Percentiles rank a stretch among this genome's conserved stretches.
Conservation (phyloP, 2,113 vertebrate genomes). For the Calyptommatus sinebrachiatus region DNA sequence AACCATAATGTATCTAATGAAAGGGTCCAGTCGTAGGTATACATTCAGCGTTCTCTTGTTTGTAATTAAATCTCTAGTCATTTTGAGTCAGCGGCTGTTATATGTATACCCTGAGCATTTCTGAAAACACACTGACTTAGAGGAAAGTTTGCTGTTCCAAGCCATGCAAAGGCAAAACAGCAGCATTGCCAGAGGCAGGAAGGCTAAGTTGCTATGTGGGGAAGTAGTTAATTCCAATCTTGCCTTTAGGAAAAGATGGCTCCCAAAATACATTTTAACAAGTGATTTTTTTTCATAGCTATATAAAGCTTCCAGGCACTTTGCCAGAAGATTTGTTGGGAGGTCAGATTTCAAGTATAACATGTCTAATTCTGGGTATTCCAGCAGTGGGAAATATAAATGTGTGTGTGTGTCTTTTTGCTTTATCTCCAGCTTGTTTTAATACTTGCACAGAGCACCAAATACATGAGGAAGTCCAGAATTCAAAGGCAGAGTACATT, state of each 20-base stretch:
- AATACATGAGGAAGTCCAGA: neutral
- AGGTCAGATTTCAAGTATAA: conserved; percentile 46
- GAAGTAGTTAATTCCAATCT: conserved; percentile 51
- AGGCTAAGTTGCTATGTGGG: neutral
- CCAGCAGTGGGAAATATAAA: neutral
- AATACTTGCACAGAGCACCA: neutral
- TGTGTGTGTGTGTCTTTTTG: conserved; percentile 5
- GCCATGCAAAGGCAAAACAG: conserved; percentile 9
- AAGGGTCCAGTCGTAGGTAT: neutral
- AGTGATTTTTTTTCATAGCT: conserved; percentile 44
- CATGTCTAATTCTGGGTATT: conserved; percentile 25
- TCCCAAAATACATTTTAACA: conserved; percentile 55
- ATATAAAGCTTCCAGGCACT: conserved; percentile 48
- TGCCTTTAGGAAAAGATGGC: conserved; percentile 41
- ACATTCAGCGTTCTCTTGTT: neutral
- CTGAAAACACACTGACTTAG: neutral
- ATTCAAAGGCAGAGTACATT: neutral
- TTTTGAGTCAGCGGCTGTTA: neutral
- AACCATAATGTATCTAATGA: neutral
- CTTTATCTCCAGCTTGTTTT: neutral
- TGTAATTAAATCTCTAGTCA: neutral
- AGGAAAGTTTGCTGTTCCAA: neutral
- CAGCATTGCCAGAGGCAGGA: conserved; percentile 25
- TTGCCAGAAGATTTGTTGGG: conserved; percentile 38
- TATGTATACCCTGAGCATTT: neutral